A percentile compares a stretch with the other conserved stretches of the same genome.
Conservation (phyloP, 2,888 invertebrate genomes). For the Drosophila paranaensis region DNA sequence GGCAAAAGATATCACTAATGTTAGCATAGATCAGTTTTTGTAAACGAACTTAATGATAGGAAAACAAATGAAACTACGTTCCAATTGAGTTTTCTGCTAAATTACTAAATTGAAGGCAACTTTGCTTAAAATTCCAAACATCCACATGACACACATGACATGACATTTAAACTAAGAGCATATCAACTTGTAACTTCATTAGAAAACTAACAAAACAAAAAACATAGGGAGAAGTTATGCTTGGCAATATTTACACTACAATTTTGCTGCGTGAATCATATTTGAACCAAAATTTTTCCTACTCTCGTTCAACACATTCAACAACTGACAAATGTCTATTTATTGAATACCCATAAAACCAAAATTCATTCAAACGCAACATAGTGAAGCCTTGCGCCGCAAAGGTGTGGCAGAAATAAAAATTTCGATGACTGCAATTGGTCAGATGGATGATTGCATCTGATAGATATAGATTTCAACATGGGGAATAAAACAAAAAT, state of each 20-base stretch:
- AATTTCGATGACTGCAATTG: too few species aligned
- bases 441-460: too few species aligned
- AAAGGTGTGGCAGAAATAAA: too few species aligned
- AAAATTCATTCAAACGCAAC: too few species aligned
- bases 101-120: background rate
- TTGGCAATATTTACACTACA: too few species aligned
- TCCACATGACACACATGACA: too few species aligned
- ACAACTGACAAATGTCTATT: background rate
- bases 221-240: background rate
- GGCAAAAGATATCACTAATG: background rate
- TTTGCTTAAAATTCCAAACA: background rate
- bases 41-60: background rate
- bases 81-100: background rate
- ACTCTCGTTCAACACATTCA: background rate
- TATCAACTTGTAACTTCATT: background rate
- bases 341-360: background rate
- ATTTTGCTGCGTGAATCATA: background rate
- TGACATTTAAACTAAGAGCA: background rate
- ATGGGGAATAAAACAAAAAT: too few species aligned
- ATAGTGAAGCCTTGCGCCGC: too few species aligned
- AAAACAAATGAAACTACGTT: background rate
- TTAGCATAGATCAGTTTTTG: slow-evolving; percentile 12
- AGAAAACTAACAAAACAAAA: too few species aligned
- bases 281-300: background rate
- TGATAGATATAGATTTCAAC: too few species aligned